Conservation (phyloP, 1,140 invertebrate genomes). For the Aleiodes sp. region DNA sequence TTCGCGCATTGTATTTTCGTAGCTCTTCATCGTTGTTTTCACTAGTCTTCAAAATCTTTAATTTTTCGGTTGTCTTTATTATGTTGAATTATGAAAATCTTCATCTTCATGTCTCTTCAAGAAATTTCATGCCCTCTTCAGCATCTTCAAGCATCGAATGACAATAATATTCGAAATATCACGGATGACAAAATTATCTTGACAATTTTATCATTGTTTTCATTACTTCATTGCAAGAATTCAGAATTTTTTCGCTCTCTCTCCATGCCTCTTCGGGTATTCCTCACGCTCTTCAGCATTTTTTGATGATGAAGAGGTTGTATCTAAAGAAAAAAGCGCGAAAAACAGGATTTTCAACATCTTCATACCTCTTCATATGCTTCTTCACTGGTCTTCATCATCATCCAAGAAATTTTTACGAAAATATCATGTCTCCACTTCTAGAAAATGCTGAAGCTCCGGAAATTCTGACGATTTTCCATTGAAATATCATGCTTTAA, state of each 20-base stretch:
- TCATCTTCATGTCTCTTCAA: not conserved
- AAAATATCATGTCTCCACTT: too few species aligned
- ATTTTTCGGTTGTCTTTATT: not conserved
- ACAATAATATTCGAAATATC: too few species aligned
- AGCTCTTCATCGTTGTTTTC: not conserved
- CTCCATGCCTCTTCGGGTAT: constrained; percentile 8
- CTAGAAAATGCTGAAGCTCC: too few species aligned
- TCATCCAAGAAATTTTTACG: too few species aligned
- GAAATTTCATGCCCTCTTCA: not conserved
- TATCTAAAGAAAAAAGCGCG: not conserved
- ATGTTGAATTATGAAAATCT: not conserved
- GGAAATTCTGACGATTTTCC: not conserved
- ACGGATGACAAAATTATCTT: not conserved
- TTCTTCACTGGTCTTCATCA: too few species aligned
- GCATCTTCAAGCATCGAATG: not conserved
- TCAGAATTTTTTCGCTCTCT: not conserved
- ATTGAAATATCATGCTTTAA: not conserved
- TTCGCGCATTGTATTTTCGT: too few species aligned
- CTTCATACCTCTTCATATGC: not conserved
- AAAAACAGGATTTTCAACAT: not conserved
- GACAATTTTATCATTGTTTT: not conserved
- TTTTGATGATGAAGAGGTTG: too few species aligned
- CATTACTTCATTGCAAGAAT: not conserved
- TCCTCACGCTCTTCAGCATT: not conserved
- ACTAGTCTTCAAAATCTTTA: not conserved